Evolutionary conservation across 2,797 vertebrate genomes (phyloP).

Genomic region (Gymnopithys bicolor): DNA sequence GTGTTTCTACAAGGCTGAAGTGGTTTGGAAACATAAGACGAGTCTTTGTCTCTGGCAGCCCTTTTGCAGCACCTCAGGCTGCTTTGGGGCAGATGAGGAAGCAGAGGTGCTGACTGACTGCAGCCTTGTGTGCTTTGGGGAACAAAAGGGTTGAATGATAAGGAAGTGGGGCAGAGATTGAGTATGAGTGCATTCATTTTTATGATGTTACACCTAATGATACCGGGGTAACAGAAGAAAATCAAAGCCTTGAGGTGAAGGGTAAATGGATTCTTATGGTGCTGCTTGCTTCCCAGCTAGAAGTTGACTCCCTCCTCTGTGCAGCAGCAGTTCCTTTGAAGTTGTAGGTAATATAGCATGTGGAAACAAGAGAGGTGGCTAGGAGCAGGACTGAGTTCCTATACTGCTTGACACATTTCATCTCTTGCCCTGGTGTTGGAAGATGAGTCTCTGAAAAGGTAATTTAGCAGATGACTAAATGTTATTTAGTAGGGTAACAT

Average conservation of each 20-base stretch:
- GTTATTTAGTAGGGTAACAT: background rate
- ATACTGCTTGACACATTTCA: background rate
- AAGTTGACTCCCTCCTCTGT: background rate
- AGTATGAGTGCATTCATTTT: background rate
- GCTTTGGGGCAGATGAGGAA: background rate
- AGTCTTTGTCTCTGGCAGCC: accelerated
- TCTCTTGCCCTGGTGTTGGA: background rate
- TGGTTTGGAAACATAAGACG: background rate
- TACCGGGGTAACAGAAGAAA: background rate
- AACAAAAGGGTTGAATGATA: background rate
- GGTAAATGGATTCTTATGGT: background rate
- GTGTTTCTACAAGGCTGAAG: background rate
- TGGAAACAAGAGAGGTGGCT: background rate
- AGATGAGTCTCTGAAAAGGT: background rate
- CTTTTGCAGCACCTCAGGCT: background rate
- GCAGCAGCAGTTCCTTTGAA: background rate
- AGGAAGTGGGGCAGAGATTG: background rate
- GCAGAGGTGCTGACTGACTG: background rate
- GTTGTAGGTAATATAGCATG: background rate
- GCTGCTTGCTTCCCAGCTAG: background rate
- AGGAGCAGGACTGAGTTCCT: background rate
- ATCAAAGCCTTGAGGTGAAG: background rate
- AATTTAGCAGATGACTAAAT: background rate
- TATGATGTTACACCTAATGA: background rate
- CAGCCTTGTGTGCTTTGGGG: background rate